Evolutionary conservation across 23 tunicate genomes (phyloP), one percentile per base, ranked within the genome.

Genomic region (Botrylloides violaceus): DNA sequence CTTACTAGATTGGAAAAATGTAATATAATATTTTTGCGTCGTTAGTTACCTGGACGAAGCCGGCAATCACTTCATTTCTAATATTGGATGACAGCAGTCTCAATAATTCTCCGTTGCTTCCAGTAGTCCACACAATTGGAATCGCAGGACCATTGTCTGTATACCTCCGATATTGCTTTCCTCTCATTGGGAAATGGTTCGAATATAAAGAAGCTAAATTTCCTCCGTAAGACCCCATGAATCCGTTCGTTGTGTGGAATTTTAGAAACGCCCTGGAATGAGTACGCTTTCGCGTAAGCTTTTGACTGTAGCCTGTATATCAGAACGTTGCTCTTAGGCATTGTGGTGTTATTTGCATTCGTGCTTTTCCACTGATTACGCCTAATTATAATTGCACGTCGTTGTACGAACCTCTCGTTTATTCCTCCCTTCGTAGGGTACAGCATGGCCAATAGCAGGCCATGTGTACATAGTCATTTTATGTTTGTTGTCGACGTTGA

Each of bases 111-210:
- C 36, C 57, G 38, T 34, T 21, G 18, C 27, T 29, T 9, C 80
- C 80, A 29, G 9, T 61, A 28, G 36, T 34, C 66, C 37, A 76
- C 21, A 7, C 20, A 3, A 76, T 58, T 21, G 71, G 59, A n/a
- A 76, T 35, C 18, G 73, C 34, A 20, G 92, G 92, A 3, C 92
- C 92, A 36, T 71, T 84, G 71, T 84, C 83, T 28, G 58, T n/a
- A 4, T 72, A 64, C 9, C 35, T 64, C 0, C 39, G 62, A 50
- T 71, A 84, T 4, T 29, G 37, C 27, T 66, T 33, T 4, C 83
- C 61, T 34, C 36, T 18, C 24, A 84, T 71, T 15, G 92, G 83
- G 37, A 19, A 84, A 38, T 78, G 75, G 22, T 76, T 77, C 12
- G 71, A 47, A 55, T 71, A 84, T 27, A 84, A 70, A n/a, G 64